Base-by-base conservation (phyloP, 2,888 invertebrate genomes). In the Phalera bucephala region DNA sequence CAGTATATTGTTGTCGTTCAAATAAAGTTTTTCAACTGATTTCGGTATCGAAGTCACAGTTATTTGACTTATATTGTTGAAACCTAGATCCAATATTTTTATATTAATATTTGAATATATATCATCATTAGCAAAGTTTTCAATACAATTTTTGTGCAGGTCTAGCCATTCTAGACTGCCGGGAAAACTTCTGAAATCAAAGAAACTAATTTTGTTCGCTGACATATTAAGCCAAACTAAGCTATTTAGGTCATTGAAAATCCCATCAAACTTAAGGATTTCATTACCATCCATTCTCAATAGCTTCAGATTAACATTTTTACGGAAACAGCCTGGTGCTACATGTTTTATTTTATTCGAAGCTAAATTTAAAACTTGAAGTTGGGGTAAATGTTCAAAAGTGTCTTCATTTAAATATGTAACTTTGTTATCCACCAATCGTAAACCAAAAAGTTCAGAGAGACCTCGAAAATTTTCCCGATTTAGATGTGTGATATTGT, bases 161-260 rank as follows among this genome's bases (percentile, higher is more conserved):
- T 95, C 95, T 49, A 96, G 84, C 94, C 94, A 95, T 67, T 94
- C 94, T 40, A 96, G 89, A 55, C 92, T 94, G 10, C 87, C 74
- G 9, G 96, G 96, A 50, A 96, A 91, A 71, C 94, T 92, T 59
- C 93, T 93, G 64, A 95, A 96, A 79, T 95, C 95, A 68, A 95
- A 95, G 88, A 93, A 92, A 25, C 90, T 80, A 50, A 96, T 90
- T 76, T 92, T 93, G 80, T 96, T 96, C 65, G 93, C 93, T 1
- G 95, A 95, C 64, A 95, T 94, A 80, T 96, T 96, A 33, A 96
- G 82, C 94, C 94, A 95, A 31, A 94, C 92, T 38, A 96, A 91
- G 62, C 91, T 93, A 45, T 93, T 92, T 31, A 95, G 83, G 33
- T 92, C 92, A 42, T 92, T 92, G 73, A 95, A 95, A 64, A 94